A percentile compares a stretch with the other conserved stretches of the same genome.
These are phyloP conservation scores for Siniperca undulata DNA, from an alignment of 2,797 vertebrate species.

Conservation along the genomic window DNA sequence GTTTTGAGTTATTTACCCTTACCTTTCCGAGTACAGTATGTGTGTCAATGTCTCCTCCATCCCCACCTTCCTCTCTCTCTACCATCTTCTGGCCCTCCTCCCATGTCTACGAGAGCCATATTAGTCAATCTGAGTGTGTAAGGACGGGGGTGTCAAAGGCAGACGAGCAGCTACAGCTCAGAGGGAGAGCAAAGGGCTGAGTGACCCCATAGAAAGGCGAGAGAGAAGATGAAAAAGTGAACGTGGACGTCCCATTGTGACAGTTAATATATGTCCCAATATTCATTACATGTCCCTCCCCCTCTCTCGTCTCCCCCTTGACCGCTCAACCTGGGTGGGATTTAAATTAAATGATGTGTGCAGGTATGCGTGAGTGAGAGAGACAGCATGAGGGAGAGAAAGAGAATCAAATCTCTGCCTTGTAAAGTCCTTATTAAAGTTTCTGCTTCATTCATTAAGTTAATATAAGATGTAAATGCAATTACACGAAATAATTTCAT, in stretches of 20 bases:
- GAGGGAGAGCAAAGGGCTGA: constrained; percentile 42
- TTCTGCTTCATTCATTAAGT: constrained; percentile 58
- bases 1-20: background rate
- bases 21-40: background rate
- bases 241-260: constrained; percentile 69
- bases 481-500: too few relatives aligned
- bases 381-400: constrained; percentile 35
- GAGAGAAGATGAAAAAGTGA: constrained; percentile 55
- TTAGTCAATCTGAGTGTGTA: constrained; percentile 23
- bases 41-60: background rate
- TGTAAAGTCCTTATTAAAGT: constrained; percentile 75
- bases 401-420: constrained; percentile 54
- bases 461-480: too few relatives aligned
- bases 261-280: constrained; percentile 67
- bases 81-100: background rate
- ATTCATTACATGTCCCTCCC: constrained; percentile 70
- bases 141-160: constrained; percentile 32
- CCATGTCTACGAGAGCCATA: constrained; percentile 3
- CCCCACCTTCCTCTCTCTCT: background rate
- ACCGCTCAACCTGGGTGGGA: constrained; percentile 63
- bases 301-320: constrained; percentile 36
- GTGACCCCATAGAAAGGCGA: constrained; percentile 54
- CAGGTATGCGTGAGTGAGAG: constrained; percentile 59
- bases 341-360: constrained; percentile 72
- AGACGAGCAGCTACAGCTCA: constrained; percentile 33